These are phyloP conservation scores for Artibeus lituratus DNA, from an alignment of 2,797 vertebrate genomes.

Conservation along the genomic window DNA sequence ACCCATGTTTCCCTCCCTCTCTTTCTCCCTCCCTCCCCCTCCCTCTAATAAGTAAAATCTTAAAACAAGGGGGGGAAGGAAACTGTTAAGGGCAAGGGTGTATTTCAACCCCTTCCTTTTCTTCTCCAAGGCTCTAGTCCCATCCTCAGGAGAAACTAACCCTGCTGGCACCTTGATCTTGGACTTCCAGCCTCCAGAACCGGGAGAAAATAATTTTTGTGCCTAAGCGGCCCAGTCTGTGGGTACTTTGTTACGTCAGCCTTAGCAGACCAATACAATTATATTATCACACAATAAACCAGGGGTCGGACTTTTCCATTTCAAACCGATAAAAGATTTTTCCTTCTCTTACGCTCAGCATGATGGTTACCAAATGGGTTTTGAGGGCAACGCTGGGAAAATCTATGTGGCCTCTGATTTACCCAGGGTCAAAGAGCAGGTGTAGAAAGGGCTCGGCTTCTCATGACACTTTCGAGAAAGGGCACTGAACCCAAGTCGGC, in stretches of 20 bases:
- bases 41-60: not conserved
- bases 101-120: not conserved
- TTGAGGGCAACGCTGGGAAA: not conserved
- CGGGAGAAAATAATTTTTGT: not conserved
- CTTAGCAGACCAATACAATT: rapidly evolving
- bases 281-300: not conserved
- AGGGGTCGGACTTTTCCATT: not conserved
- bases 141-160: not conserved
- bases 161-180: not conserved
- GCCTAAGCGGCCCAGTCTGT: rapidly evolving
- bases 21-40: too few relatives aligned
- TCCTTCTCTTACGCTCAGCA: not conserved
- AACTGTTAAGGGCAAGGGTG: not conserved
- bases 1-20: not conserved
- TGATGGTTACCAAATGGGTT: not conserved
- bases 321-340: not conserved
- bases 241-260: not conserved
- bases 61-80: not conserved
- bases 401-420: not conserved
- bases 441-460: not conserved
- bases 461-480: not conserved
- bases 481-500: not conserved
- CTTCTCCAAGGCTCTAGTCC: not conserved
- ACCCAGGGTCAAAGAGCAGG: not conserved
- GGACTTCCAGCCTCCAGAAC: not conserved